Conservation (phyloP, 2,888 invertebrate species). For the Sesia bembeciformis region DNA sequence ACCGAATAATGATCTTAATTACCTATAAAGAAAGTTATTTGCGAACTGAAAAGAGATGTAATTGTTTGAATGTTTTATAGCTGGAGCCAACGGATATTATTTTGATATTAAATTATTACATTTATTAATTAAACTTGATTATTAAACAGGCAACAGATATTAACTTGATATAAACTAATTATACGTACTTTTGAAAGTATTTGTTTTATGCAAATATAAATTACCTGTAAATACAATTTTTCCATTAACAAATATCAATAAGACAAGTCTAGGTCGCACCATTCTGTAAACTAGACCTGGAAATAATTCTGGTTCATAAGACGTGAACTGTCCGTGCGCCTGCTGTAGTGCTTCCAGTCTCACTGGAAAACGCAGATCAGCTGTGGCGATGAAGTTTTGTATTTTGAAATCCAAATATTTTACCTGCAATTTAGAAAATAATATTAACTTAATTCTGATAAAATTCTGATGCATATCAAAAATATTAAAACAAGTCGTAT, state of each 20-base stretch:
- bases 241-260: slow-evolving; percentile 98
- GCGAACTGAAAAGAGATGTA: too few species aligned
- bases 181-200: not conserved
- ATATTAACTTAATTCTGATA: too few species aligned
- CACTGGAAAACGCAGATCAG: slow-evolving; percentile 83
- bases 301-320: slow-evolving; percentile 98
- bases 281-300: slow-evolving; percentile 99
- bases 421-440: slow-evolving; percentile 56
- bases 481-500: too few species aligned
- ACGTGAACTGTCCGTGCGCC: slow-evolving; percentile 84
- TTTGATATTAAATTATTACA: not conserved
- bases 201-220: not conserved
- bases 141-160: too few species aligned
- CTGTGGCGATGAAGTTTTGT: slow-evolving; percentile 85
- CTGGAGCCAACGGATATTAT: too few species aligned
- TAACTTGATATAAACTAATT: not conserved
- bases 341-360: slow-evolving; percentile 82
- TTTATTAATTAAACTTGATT: not conserved
- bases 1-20: too few species aligned
- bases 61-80: too few species aligned
- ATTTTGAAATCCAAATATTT: slow-evolving; percentile 86
- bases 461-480: too few species aligned
- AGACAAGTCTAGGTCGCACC: slow-evolving; percentile 95
- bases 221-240: slow-evolving; percentile 95
- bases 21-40: too few species aligned